phyloP scores from a whole-genome alignment of 2,888 invertebrate genomes.

The Metellina segmentata region DNA sequence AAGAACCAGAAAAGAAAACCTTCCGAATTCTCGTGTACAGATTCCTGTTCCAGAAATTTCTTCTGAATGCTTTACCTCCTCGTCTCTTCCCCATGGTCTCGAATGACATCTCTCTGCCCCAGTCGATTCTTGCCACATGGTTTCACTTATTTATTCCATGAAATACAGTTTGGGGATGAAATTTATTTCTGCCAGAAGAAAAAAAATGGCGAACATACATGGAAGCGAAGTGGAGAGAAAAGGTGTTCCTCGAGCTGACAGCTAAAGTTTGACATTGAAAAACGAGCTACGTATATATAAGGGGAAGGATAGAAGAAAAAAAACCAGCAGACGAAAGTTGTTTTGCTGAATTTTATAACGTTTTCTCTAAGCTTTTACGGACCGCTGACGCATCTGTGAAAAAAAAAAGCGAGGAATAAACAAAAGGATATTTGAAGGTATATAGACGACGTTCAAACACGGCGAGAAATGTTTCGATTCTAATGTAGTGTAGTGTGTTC shows the following conservation, averaged over 20 bases:
- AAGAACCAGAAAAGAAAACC: not conserved
- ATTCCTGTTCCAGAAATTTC: constrained; percentile 38
- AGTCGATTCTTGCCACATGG: constrained; percentile 62
- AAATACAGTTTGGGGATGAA: constrained; percentile 56
- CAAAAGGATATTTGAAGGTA: constrained; percentile 34
- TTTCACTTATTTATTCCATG: constrained; percentile 71
- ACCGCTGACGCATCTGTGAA: constrained; percentile 25
- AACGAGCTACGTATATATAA: constrained; percentile 57
- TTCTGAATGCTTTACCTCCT: not conserved
- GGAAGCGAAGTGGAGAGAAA: constrained; percentile 41
- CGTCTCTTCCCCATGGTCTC: not conserved
- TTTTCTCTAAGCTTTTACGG: constrained; percentile 54
- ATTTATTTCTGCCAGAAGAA: constrained; percentile 52
- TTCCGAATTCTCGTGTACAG: constrained; percentile 5
- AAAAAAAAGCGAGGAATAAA: constrained; percentile 38
- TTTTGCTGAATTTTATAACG: constrained; percentile 58
- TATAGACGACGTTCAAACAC: constrained; percentile 14
- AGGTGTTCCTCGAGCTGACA: constrained; percentile 57
- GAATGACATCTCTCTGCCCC: constrained; percentile 26
- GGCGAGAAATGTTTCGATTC: constrained; percentile 3
- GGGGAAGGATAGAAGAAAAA: not conserved
- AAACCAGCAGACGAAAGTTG: not conserved
- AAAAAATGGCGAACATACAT: constrained; percentile 8
- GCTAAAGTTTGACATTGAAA: constrained; percentile 67
- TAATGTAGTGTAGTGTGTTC: constrained; percentile 5